These are phyloP conservation scores for Scaptomyza polygonia DNA, from an alignment of 2,888 invertebrate genomes.

Conservation along the genomic window DNA sequence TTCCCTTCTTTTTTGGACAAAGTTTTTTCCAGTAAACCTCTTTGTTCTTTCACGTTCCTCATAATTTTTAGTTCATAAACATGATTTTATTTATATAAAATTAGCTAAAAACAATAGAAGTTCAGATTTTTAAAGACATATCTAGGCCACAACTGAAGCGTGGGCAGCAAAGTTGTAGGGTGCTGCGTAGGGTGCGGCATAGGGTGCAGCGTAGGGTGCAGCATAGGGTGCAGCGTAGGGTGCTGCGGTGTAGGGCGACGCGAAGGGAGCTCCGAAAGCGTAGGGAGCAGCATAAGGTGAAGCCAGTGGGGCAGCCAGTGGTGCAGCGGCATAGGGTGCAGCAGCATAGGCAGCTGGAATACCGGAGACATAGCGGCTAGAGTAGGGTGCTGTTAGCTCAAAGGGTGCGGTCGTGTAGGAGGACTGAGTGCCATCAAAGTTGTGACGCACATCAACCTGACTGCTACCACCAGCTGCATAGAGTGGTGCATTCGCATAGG, in stretches of 20 bases:
- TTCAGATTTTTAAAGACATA: background rate
- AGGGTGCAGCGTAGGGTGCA: slow-evolving; percentile 58
- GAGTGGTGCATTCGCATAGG: slow-evolving; percentile 85
- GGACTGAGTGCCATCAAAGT: slow-evolving; percentile 79
- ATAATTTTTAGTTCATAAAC: slow-evolving; percentile 9
- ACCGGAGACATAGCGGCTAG: slow-evolving; percentile 81
- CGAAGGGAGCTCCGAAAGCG: slow-evolving; percentile 31
- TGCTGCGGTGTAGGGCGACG: slow-evolving; percentile 42
- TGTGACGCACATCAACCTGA: slow-evolving; percentile 82
- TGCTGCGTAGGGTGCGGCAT: slow-evolving; percentile 39
- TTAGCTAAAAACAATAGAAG: slow-evolving; percentile 33
- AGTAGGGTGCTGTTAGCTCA: slow-evolving; percentile 73
- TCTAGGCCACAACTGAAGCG: slow-evolving; percentile 62
- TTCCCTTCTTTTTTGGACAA: background rate
- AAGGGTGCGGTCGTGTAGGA: slow-evolving; percentile 82
- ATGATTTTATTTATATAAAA: slow-evolving; percentile 40
- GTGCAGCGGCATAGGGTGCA: slow-evolving; percentile 47
- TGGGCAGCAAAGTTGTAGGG: slow-evolving; percentile 59
- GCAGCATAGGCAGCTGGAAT: slow-evolving; percentile 65
- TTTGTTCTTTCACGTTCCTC: background rate
- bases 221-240: slow-evolving; percentile 40
- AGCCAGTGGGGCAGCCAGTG: slow-evolving; percentile 58
- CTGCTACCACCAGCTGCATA: slow-evolving; percentile 81
- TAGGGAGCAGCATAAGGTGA: slow-evolving; percentile 44
- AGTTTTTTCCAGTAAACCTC: background rate